Evolutionary conservation across 92 coral and sea anemone species (phyloP), one percentile per base, ranked within the genome.

Genomic region (Actinernus sp.): DNA sequence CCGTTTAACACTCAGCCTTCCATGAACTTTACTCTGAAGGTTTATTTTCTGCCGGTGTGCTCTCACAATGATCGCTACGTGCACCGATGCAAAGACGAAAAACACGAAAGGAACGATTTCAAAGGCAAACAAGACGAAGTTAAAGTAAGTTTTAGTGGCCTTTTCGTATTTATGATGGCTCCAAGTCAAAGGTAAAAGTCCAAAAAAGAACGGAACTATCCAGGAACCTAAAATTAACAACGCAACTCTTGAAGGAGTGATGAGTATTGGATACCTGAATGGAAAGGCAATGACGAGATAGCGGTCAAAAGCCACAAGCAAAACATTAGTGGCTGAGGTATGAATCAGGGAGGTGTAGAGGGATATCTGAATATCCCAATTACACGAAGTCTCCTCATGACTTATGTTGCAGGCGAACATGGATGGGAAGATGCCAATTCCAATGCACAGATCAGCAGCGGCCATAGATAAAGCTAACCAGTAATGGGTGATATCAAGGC

Each of bases 401-500:
- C 4, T 5, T n/a, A n/a, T n/a, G 18, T 6, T 8, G 21, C 52
- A 45, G 5, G 52, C 52, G 19, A 45, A 45, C 52, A 45, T 5
- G 6, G 52, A 45, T 18, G 52, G 52, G 22, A 45, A 45, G 52
- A 45, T 8, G 6, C 52, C 52, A 17, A 45, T 7, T 23, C 52
- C 52, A 4, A 45, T 23, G 21, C 52, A 45, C 52, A 45, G 22
- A 23, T 45, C 52, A 17, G 52, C 52, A 8, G 19, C 19, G 4
- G 52, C 52, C 52, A 45, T 45, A 23, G 52, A 45, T 9, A 45
- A 4, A 8, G 52, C 52, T 9, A 45, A 45, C 52, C 52, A 45
- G 22, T 6, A 45, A 45, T 17, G 52, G 11, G 21, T 17, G 8
- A 45, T 6, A 8, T 18, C 52, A 17, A 45, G 52, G 52, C 21